These are phyloP conservation scores for Syngnathus scovelli DNA, from an alignment of 2,113 vertebrate genomes.

Conservation along the genomic window DNA sequence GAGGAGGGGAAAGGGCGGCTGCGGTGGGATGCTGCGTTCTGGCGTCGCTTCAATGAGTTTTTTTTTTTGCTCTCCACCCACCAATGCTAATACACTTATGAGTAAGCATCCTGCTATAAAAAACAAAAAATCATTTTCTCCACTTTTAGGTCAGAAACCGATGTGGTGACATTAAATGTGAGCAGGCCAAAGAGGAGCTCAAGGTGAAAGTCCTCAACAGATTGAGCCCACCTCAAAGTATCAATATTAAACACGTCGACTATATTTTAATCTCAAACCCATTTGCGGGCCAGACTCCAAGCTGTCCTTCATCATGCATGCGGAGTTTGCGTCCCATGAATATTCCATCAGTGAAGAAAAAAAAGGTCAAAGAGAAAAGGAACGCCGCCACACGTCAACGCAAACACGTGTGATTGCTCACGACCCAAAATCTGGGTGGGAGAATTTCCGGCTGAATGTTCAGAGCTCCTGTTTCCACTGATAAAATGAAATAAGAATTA, in stretches of 20 bases:
- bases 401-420: neutral
- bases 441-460: neutral
- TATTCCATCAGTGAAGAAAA: neutral
- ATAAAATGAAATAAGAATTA: neutral
- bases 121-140: neutral
- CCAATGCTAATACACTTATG: too few relatives aligned
- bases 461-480: neutral
- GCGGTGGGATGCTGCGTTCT: slow-evolving; percentile 14
- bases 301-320: slow-evolving; percentile 41
- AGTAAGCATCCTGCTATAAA: too few relatives aligned
- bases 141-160: neutral
- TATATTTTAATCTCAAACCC: slow-evolving; percentile 41
- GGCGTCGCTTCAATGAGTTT: slow-evolving; percentile 40
- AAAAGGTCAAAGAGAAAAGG: slow-evolving; percentile 25
- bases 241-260: slow-evolving; percentile 9
- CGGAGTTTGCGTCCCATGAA: slow-evolving; percentile 1
- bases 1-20: slow-evolving; percentile 36
- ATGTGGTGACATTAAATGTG: neutral
- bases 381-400: neutral
- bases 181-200: slow-evolving; percentile 6
- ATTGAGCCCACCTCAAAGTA: slow-evolving; percentile 2
- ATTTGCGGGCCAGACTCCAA: slow-evolving; percentile 9
- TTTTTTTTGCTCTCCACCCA: too few relatives aligned
- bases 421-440: neutral
- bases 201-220: slow-evolving; percentile 14